Percentiles rank a stretch among this genome's conserved stretches.
Conservation (phyloP, 2,797 vertebrate species). For the Sylvia borin region DNA sequence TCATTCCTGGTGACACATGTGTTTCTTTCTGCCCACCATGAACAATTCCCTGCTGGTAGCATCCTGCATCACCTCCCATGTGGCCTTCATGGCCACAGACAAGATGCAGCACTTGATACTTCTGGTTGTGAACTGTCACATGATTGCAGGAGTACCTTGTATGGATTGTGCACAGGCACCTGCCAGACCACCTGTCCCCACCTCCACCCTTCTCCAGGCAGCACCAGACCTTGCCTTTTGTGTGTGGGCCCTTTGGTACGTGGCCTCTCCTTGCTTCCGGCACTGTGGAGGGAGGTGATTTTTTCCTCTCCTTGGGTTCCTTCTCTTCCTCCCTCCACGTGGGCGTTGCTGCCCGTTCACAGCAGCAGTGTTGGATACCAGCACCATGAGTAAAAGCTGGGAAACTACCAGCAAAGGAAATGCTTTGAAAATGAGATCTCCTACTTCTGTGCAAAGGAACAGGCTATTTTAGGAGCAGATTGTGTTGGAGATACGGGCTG, state of each 20-base stretch:
- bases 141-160: background rate
- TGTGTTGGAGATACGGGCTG: conserved; percentile 12
- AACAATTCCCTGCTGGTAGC: background rate
- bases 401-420: conserved; percentile 60
- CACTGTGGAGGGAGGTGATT: rapidly evolving
- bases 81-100: background rate
- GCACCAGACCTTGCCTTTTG: background rate
- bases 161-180: rapidly evolving
- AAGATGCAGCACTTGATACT: background rate
- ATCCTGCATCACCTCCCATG: background rate
- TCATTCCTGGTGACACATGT: background rate
- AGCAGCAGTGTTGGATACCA: background rate
- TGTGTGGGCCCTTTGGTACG: rapidly evolving
- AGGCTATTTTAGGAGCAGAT: conserved; percentile 57
- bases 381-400: conserved; percentile 23
- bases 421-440: conserved; percentile 66
- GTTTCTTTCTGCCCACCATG: background rate
- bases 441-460: conserved; percentile 26
- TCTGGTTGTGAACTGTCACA: background rate
- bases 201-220: background rate
- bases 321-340: background rate
- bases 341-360: background rate
- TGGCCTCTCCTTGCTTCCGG: background rate
- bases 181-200: background rate
- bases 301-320: background rate